Evolutionary conservation across 2,888 invertebrate species (phyloP).

Genomic region (Stratiomys singularior): DNA sequence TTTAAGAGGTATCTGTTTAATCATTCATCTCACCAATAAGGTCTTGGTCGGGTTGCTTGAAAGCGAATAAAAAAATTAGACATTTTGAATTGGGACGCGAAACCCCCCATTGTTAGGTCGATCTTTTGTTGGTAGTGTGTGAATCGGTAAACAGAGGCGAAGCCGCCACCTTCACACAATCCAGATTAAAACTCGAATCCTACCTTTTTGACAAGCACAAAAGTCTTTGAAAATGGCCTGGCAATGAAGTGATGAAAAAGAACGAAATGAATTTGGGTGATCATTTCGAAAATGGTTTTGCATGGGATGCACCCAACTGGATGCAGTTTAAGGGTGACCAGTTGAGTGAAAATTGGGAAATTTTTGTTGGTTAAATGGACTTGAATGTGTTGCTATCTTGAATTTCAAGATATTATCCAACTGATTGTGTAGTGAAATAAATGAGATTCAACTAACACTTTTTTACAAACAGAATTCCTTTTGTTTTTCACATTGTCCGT

Average conservation of each 20-base stretch:
- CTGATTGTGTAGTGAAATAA: too few relatives aligned
- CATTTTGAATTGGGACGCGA: slow-evolving; percentile 13
- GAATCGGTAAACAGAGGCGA: slow-evolving; percentile 48
- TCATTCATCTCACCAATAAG: slow-evolving; percentile 3
- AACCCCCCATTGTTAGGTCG: slow-evolving; percentile 51
- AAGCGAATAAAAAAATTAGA: not conserved
- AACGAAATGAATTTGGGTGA: slow-evolving; percentile 3
- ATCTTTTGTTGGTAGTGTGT: slow-evolving; percentile 48
- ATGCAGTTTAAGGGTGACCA: not conserved
- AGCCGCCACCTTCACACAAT: slow-evolving; percentile 51
- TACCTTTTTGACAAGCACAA: slow-evolving; percentile 42
- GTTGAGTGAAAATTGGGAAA: not conserved
- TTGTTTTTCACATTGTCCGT: too few relatives aligned
- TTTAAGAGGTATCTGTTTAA: not conserved
- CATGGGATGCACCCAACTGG: slow-evolving; percentile 21
- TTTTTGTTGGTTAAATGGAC: too few relatives aligned
- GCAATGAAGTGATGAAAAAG: slow-evolving; percentile 5
- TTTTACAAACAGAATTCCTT: too few relatives aligned
- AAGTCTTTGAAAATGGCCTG: slow-evolving; percentile 23
- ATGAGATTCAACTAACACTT: too few relatives aligned
- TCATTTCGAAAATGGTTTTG: slow-evolving; percentile 1
- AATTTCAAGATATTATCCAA: too few relatives aligned
- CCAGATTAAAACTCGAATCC: not conserved
- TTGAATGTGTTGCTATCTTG: too few relatives aligned
- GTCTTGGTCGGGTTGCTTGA: not conserved